Conservation (phyloP, 2,888 invertebrate species). For the Laspeyria flexula region DNA sequence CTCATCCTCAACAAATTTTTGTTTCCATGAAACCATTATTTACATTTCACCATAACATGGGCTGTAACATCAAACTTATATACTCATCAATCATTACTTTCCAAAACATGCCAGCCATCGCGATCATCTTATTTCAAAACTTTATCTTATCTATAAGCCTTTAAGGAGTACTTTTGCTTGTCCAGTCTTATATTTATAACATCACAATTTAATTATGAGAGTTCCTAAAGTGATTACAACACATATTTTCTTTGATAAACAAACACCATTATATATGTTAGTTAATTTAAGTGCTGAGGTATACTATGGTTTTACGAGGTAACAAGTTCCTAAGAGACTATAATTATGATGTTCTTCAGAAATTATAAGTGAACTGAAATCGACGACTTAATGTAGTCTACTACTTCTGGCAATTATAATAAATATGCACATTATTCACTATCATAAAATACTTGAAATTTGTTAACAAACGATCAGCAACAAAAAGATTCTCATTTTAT, state of each 20-base stretch:
- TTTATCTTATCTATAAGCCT: not conserved
- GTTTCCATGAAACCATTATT: conserved; percentile 23
- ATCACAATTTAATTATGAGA: conserved; percentile 23
- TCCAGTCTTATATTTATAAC: conserved; percentile 1
- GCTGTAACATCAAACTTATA: conserved; percentile 21
- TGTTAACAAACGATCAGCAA: too few species aligned
- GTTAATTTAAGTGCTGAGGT: not conserved
- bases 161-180: conserved; percentile 14
- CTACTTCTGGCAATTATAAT: too few species aligned
- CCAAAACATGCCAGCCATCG: conserved; percentile 22
- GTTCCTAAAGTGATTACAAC: conserved; percentile 28
- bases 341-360: too few species aligned
- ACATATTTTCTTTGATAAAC: conserved; percentile 21
- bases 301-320: too few species aligned
- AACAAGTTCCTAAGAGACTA: too few species aligned
- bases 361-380: too few species aligned
- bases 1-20: conserved; percentile 10
- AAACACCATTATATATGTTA: conserved; percentile 1
- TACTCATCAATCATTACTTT: conserved; percentile 35
- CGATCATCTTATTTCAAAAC: conserved; percentile 7
- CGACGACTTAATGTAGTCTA: too few species aligned
- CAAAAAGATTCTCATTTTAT: too few species aligned
- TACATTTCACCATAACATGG: conserved; percentile 25
- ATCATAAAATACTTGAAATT: too few species aligned
- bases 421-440: too few species aligned